Evolutionary conservation across 2,113 vertebrate species (phyloP), one percentile per base, ranked within the genome.

Genomic region (Cottus gobio): DNA sequence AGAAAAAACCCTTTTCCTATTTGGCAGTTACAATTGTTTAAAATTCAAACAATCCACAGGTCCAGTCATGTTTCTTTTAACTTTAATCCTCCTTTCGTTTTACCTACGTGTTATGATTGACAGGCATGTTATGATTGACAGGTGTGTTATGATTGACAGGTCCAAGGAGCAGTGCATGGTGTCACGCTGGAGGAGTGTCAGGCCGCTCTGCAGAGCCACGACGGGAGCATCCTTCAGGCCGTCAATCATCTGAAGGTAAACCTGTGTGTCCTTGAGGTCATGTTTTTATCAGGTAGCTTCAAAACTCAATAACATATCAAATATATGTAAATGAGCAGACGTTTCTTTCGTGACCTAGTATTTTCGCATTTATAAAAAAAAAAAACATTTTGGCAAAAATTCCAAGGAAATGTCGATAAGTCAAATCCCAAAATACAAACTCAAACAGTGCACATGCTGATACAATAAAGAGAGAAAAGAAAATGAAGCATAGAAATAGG

Each of bases 141-240:
- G n/a, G n/a, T n/a, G 22, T 30, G 52, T 12, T 48, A 0, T 74
- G 34, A 79, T 62, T 50, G 28, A 20, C 92, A 98, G 97, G 97
- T 99, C 63, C 98, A 98, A 90, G 97, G 96, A 50, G 96, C 91
- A 0, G 98, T 99, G 31, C 98, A 99, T 0, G 98, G 98, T 0
- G 98, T 99, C 76, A 99, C 97, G 22, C 96, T 95, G 0, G 97
- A 99, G 82, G 98, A 99, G 89, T 97, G 97, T 91, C 95, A 96
- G 90, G 75, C 96, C 0, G 97, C 97, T 56, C 93, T 99, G 89
- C 96, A 97, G 94, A 96, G 73, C 80, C 96, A 98, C 18, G 60
- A 89, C 92, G 98, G 98, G 97, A 97, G 82, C 5, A 20, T 96
- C 48, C 93, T 94, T 34, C 95, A 95, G 77, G 97, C 98, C 30